A percentile compares a stretch with the other conserved stretches of the same genome.
These are phyloP conservation scores for Tupaia chinensis DNA, from an alignment of 2,113 vertebrate genomes.

Conservation along the genomic window DNA sequence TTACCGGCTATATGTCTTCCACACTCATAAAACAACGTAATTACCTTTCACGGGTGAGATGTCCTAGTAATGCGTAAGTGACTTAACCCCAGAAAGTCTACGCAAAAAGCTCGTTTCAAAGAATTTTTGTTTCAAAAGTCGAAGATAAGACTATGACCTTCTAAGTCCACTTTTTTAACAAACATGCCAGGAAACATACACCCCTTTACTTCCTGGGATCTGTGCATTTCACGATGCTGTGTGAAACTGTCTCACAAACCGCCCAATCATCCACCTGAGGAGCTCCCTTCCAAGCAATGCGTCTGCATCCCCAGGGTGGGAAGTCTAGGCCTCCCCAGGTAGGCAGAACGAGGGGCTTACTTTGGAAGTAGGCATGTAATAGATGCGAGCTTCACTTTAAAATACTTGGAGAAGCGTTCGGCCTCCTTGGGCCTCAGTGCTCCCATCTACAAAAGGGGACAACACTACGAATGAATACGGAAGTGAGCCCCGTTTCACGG, in stretches of 20 bases:
- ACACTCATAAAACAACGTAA: slow-evolving; percentile 87
- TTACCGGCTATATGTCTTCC: slow-evolving; percentile 86
- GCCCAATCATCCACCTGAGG: not conserved
- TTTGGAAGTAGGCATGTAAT: not conserved
- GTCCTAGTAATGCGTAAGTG: slow-evolving; percentile 84
- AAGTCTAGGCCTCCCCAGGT: not conserved
- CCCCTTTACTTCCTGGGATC: not conserved
- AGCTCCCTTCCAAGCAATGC: not conserved
- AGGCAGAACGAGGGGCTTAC: not conserved
- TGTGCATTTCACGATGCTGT: not conserved
- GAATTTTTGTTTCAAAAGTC: slow-evolving; percentile 62
- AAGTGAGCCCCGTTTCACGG: not conserved
- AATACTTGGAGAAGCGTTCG: not conserved
- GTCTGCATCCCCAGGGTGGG: not conserved
- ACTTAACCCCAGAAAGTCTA: slow-evolving; percentile 76
- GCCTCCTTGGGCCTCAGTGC: not conserved
- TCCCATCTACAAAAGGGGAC: slow-evolving; percentile 41
- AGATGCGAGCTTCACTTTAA: not conserved
- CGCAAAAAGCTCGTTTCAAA: slow-evolving; percentile 52
- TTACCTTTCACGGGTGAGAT: slow-evolving; percentile 86
- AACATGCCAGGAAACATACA: not conserved
- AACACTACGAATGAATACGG: not conserved
- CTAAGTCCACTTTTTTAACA: not conserved
- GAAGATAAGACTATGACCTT: slow-evolving; percentile 33
- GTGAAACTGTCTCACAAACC: not conserved